Conservation (phyloP, 2,888 invertebrate species). For the Carterocephalus palaemon region DNA sequence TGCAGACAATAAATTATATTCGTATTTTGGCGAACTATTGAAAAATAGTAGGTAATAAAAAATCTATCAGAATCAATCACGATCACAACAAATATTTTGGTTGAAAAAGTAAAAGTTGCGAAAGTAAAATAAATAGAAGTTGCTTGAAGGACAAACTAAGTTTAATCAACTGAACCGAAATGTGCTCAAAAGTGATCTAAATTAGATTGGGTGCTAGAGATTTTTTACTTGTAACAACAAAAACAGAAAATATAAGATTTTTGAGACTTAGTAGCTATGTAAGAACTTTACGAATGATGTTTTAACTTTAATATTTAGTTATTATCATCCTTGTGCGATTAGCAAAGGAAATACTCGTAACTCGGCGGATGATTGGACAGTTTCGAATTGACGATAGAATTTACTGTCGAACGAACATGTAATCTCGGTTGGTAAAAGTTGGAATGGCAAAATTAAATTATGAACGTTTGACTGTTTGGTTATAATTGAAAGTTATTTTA, state of each 20-base stretch:
- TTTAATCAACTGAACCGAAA: constrained; percentile 2
- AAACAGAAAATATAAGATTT: neutral
- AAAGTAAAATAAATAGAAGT: constrained; percentile 1
- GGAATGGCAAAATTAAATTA: no score
- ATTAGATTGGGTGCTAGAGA: neutral
- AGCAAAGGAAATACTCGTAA: no score
- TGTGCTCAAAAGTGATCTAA: neutral
- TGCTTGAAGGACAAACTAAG: constrained; percentile 7
- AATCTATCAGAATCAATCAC: neutral
- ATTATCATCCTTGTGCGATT: no score
- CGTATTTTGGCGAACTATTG: constrained; percentile 2
- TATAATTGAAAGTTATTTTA: no score
- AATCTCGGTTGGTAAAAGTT: no score
- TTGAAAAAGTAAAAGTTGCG: constrained; percentile 5
- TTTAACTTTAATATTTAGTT: no score
- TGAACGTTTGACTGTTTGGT: no score
- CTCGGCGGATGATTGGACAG: no score
- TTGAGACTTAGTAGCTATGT: no score
- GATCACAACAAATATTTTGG: constrained; percentile 7
- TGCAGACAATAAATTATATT: constrained; percentile 2
- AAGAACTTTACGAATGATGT: no score
- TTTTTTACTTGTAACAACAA: constrained; percentile 6
- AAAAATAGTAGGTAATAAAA: neutral
- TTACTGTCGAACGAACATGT: no score
- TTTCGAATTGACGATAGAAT: no score